phyloP scores from a whole-genome alignment of 1,140 invertebrate species.

The Macrosteles quadrilineatus region DNA sequence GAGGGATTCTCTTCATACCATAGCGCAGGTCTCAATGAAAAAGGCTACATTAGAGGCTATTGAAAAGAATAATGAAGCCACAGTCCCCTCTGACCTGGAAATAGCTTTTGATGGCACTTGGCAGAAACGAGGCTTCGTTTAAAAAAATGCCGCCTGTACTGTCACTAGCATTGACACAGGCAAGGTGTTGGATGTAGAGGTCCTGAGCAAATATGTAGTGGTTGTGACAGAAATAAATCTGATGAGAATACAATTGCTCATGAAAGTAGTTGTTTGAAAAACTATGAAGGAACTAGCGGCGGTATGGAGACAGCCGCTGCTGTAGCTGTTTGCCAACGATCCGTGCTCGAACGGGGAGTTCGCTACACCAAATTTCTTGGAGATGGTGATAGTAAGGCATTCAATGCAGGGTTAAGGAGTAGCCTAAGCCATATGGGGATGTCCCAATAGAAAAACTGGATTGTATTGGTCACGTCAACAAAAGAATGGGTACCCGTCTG shows the following conservation, averaged over 20 bases:
- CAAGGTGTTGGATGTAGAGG: constrained; percentile 33
- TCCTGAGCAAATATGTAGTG: constrained; percentile 35
- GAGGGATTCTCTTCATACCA: not conserved
- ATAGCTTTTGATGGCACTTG: constrained; percentile 37
- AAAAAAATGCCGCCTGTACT: constrained; percentile 26
- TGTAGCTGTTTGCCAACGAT: constrained; percentile 38
- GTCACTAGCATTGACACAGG: constrained; percentile 34
- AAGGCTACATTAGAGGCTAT: constrained; percentile 24
- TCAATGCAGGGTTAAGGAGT: not conserved
- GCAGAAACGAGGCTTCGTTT: constrained; percentile 34
- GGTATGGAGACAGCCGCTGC: constrained; percentile 39
- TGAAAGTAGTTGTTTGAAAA: constrained; percentile 33
- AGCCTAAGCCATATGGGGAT: constrained; percentile 30
- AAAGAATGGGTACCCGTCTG: constrained; percentile 11
- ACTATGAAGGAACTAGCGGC: constrained; percentile 39
- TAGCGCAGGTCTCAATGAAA: constrained; percentile 12
- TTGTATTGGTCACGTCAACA: constrained; percentile 34
- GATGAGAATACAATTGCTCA: not conserved
- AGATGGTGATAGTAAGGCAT: constrained; percentile 37
- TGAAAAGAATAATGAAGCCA: constrained; percentile 23
- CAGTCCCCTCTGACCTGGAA: constrained; percentile 18
- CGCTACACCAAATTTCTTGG: constrained; percentile 37
- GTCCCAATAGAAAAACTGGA: constrained; percentile 27
- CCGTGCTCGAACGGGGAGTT: constrained; percentile 28
- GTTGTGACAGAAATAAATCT: constrained; percentile 17